phyloP scores from a whole-genome alignment of 2,113 vertebrate species.

The Mystacornis crossleyi region DNA sequence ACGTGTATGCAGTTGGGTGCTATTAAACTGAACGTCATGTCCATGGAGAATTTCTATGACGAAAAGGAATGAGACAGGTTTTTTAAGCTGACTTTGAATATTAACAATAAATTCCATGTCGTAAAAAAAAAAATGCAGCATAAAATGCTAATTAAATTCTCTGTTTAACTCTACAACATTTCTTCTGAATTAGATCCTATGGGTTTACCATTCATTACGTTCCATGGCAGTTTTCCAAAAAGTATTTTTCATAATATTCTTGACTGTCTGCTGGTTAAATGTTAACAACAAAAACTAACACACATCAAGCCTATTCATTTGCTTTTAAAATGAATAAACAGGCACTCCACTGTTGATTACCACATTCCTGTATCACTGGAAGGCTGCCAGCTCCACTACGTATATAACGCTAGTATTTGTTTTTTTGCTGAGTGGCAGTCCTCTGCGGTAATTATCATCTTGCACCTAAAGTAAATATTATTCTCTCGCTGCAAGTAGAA shows the following conservation, averaged over 20 bases:
- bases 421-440: background rate
- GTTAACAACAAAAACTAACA: background rate
- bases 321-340: constrained; percentile 8
- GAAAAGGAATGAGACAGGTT: background rate
- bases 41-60: background rate
- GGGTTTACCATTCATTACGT: background rate
- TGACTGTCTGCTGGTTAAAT: background rate
- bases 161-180: background rate
- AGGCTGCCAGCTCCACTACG: background rate
- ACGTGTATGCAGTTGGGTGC: background rate
- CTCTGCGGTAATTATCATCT: background rate
- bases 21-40: background rate
- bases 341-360: background rate
- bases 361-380: background rate
- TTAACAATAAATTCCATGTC: background rate
- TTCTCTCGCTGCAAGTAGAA: background rate
- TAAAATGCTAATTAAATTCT: background rate
- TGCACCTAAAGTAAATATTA: constrained; percentile 21
- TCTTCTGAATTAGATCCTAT: background rate
- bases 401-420: background rate
- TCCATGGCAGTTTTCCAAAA: background rate
- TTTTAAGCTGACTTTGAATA: background rate
- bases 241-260: background rate
- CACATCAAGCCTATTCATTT: background rate
- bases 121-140: background rate